Conservation (phyloP, 2,888 invertebrate species). For the Ormyrus pomaceus region DNA sequence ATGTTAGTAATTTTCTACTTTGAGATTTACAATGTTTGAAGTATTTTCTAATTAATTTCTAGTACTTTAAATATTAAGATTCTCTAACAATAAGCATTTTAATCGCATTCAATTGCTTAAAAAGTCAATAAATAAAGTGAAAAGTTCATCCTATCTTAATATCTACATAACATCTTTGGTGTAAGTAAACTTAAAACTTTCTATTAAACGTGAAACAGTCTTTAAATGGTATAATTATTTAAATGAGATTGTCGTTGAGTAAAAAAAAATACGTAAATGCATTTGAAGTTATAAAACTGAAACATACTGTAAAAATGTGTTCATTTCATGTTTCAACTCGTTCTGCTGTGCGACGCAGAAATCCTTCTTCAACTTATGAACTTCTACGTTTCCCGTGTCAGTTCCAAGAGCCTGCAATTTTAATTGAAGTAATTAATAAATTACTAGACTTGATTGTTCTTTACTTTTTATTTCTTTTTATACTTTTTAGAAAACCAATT, state of each 20-base stretch:
- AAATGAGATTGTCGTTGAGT: conserved; percentile 33
- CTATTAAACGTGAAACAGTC: conserved; percentile 28
- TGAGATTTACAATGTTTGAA: neutral
- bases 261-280: neutral
- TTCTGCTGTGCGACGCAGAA: conserved; percentile 72
- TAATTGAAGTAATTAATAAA: neutral
- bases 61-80: neutral
- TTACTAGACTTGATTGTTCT: neutral
- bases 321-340: conserved; percentile 73
- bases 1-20: neutral
- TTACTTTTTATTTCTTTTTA: neutral
- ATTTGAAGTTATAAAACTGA: conserved; percentile 65
- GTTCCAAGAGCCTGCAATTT: conserved; percentile 76
- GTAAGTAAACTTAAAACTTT: neutral
- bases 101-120: neutral
- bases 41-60: neutral
- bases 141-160: conserved; percentile 9
- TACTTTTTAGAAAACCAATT: neutral
- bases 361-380: conserved; percentile 76
- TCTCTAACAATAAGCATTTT: neutral
- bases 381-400: conserved; percentile 73
- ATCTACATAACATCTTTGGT: conserved; percentile 21
- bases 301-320: conserved; percentile 76
- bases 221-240: conserved; percentile 5
- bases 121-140: conserved; percentile 6